Evolutionary conservation across 2,113 vertebrate species (phyloP).

Genomic region (Perca schrenkii): DNA sequence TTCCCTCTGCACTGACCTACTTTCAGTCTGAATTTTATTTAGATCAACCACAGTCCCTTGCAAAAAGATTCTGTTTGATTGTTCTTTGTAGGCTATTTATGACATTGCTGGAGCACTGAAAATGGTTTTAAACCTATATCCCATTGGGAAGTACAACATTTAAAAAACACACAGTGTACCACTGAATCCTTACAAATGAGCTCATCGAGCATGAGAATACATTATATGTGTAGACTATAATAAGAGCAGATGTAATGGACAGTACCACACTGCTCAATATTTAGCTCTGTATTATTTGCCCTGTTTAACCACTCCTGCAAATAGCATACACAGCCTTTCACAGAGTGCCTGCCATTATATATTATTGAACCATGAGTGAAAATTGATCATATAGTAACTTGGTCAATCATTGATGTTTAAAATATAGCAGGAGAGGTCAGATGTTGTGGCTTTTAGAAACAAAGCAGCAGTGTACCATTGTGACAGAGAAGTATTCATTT

Average conservation of each 20-base stretch:
- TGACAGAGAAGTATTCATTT: constrained; percentile 41
- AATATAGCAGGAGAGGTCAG: not conserved
- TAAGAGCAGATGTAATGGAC: constrained; percentile 24
- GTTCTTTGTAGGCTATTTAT: constrained; percentile 79
- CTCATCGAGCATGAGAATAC: constrained; percentile 32
- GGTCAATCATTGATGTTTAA: not conserved
- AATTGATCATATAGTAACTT: constrained; percentile 16
- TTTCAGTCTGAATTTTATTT: constrained; percentile 82
- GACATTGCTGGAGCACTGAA: constrained; percentile 67
- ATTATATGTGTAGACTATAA: constrained; percentile 15
- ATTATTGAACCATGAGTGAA: constrained; percentile 20
- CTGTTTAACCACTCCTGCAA: constrained; percentile 16
- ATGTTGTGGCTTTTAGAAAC: not conserved
- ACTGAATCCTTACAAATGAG: constrained; percentile 8
- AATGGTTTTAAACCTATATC: constrained; percentile 54
- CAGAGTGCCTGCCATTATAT: not conserved
- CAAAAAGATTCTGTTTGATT: constrained; percentile 76
- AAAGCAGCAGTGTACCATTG: not conserved
- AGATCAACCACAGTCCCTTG: constrained; percentile 77
- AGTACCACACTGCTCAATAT: not conserved
- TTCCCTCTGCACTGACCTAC: constrained; percentile 83
- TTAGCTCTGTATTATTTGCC: constrained; percentile 2
- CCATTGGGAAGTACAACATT: constrained; percentile 61
- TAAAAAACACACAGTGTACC: constrained; percentile 37
- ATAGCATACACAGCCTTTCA: constrained; percentile 7